These are phyloP conservation scores for Rhinichthys klamathensis DNA, from an alignment of 2,113 vertebrate genomes.

Conservation along the genomic window DNA sequence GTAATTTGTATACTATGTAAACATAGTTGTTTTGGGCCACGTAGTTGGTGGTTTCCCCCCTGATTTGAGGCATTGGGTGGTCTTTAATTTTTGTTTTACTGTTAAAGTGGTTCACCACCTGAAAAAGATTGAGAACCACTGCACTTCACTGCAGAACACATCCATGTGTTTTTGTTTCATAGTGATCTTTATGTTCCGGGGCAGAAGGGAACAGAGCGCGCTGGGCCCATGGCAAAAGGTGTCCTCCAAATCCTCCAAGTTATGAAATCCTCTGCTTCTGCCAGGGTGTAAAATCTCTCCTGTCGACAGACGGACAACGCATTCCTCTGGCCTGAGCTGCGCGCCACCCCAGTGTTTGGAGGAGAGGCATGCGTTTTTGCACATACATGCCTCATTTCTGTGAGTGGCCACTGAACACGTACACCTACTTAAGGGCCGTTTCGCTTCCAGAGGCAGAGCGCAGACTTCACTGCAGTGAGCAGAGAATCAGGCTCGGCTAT, in stretches of 20 bases:
- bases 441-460: constrained; percentile 62
- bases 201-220: not conserved
- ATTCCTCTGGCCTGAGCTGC: constrained; percentile 70
- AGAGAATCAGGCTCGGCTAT: constrained; percentile 40
- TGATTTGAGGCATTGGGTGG: not conserved
- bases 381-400: constrained; percentile 80
- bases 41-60: not conserved
- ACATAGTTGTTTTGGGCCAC: not conserved
- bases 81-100: not conserved
- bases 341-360: constrained; percentile 67
- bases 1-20: not conserved
- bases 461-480: not conserved
- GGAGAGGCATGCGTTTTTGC: constrained; percentile 75
- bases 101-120: not conserved
- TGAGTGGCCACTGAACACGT: constrained; percentile 73
- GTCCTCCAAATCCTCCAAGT: constrained; percentile 58
- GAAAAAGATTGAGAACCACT: not conserved
- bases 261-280: constrained; percentile 76
- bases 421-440: constrained; percentile 59
- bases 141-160: not conserved
- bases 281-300: constrained; percentile 69
- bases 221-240: constrained; percentile 58
- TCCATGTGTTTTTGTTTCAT: constrained; percentile 6
- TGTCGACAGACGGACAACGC: constrained; percentile 79
- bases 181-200: constrained; percentile 37